Conservation (phyloP, 2,113 vertebrate species). For the Pao palembangensis region DNA sequence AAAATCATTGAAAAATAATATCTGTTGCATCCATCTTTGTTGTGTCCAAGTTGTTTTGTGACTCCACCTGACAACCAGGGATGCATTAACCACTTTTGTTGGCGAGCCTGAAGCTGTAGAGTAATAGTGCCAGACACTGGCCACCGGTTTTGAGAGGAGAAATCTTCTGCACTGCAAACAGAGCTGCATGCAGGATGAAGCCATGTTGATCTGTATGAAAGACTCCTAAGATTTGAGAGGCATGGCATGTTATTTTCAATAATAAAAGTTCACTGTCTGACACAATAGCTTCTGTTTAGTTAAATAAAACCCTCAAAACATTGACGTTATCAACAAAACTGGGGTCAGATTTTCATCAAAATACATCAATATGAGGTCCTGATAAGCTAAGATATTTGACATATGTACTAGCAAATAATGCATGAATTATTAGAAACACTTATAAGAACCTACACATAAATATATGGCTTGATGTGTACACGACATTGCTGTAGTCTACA, state of each 20-base stretch:
- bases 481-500: too few species aligned
- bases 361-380: too few species aligned
- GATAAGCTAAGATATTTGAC: too few species aligned
- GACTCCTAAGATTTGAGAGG: slow-evolving; percentile 1
- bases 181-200: slow-evolving; percentile 39
- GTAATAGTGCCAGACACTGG: slow-evolving; percentile 6
- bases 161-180: slow-evolving; percentile 52
- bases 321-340: too few species aligned
- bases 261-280: too few species aligned
- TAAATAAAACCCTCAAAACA: too few species aligned
- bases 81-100: slow-evolving; percentile 2
- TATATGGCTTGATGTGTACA: too few species aligned
- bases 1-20: slow-evolving; percentile 33
- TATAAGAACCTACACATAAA: too few species aligned
- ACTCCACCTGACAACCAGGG: slow-evolving; percentile 4
- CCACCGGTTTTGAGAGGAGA: slow-evolving; percentile 33
- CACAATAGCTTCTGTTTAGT: too few species aligned
- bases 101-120: background rate
- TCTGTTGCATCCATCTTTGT: slow-evolving; percentile 27
- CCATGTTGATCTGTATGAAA: slow-evolving; percentile 50
- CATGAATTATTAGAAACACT: too few species aligned
- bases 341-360: too few species aligned
- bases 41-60: background rate
- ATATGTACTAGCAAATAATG: too few species aligned
- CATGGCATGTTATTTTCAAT: background rate